Evolutionary conservation across 2,888 invertebrate species (phyloP).

Genomic region (Drosophila subquinaria): DNA sequence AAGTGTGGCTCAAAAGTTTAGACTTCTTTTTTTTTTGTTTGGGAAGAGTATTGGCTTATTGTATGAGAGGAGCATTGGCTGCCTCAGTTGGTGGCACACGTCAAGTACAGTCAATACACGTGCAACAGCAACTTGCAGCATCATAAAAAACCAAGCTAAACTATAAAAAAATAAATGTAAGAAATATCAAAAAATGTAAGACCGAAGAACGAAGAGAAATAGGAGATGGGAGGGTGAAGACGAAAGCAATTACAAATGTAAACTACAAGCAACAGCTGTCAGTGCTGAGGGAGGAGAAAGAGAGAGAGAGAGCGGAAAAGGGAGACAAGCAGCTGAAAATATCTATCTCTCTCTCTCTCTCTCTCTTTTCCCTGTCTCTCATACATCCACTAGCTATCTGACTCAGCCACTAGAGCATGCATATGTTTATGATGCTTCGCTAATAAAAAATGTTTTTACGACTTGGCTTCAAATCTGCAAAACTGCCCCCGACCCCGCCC

Average conservation of each 20-base stretch:
- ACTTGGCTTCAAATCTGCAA: constrained; percentile 54
- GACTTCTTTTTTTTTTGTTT: not conserved
- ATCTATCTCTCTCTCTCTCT: not conserved
- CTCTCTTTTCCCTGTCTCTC: not conserved
- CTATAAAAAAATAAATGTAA: constrained; percentile 55
- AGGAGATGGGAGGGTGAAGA: constrained; percentile 1
- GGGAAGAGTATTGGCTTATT: constrained; percentile 52
- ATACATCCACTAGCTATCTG: not conserved
- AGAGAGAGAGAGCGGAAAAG: not conserved
- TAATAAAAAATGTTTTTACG: constrained; percentile 76
- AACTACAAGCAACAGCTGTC: constrained; percentile 71
- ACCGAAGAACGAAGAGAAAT: not conserved
- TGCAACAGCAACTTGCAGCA: constrained; percentile 62
- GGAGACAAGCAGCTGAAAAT: constrained; percentile 4
- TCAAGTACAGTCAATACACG: constrained; percentile 30
- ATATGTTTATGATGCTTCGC: constrained; percentile 71
- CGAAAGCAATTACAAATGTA: constrained; percentile 75
- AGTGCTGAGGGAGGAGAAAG: constrained; percentile 1
- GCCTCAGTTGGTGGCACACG: constrained; percentile 11
- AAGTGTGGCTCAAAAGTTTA: constrained; percentile 14
- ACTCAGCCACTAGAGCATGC: constrained; percentile 28
- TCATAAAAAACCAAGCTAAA: constrained; percentile 65
- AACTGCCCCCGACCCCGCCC: not conserved
- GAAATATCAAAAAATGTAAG: constrained; percentile 22
- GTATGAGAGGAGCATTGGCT: constrained; percentile 29